Evolutionary conservation across 2,113 vertebrate genomes (phyloP), one percentile per base, ranked within the genome.

Genomic region (Capra hircus): DNA sequence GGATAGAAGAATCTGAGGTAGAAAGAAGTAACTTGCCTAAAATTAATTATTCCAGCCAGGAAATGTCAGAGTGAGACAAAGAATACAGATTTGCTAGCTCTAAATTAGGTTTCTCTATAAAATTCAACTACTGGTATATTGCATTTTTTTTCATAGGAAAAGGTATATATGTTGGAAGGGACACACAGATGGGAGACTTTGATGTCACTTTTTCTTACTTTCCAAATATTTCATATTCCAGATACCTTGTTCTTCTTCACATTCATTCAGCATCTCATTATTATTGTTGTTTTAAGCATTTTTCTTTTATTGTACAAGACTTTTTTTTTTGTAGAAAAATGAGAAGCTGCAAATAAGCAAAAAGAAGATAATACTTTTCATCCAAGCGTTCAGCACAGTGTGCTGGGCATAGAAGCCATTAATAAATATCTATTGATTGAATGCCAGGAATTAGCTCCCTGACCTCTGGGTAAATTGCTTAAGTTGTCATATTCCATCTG

Each of bases 401-500:
- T 84, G 19, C 94, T 81, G 74, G 81, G 14, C 67, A 94, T 60
- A 96, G 94, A 96, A 48, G 13, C 67, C 97, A 91, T 97, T 97
- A 96, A 98, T 97, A 97, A 97, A 87, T 95, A 97, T 57, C 60
- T 97, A 94, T 98, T 97, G 98, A 98, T 97, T 97, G 97, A 98
- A 83, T 96, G 96, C 95, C 95, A 97, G 95, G 91, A 96, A 98
- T 98, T 97, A 96, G 92, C 96, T 98, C 67, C 59, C 82, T 93
- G 94, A 97, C 96, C 96, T 96, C 84, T 59, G 93, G 90, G 87
- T 97, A 97, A 98, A 98, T 96, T 98, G 97, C 97, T 98, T 90
- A 97, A 97, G 89, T 88, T 98, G 96, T 98, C 97, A 96, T 97
- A 92, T 88, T 90, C 96, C 92, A 90, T 97, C 87, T 95, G 59